Base-by-base conservation (phyloP, 2,797 vertebrate genomes). In the Sebastes cheni region DNA sequence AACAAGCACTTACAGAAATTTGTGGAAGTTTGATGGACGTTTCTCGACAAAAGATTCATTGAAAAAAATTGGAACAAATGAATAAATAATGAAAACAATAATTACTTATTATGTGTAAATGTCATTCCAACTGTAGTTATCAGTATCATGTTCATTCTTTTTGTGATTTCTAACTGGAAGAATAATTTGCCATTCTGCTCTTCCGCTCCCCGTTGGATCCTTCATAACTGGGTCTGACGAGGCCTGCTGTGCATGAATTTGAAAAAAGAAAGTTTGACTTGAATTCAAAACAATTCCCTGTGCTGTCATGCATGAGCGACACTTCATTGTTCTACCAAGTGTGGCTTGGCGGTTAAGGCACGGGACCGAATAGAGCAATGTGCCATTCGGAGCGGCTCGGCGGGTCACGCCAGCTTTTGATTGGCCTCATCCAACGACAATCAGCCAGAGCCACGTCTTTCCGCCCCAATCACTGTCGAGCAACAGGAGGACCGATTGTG, bases 401-500 rank as follows among this genome's bases (percentile, higher is more conserved):
- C 0, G 20, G 77, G 61, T 82, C 76, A 55, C 14, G 76, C 79
- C 80, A 79, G 72, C 75, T 75, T 85, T 72, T 87, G 85, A 92
- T 84, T 91, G 92, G 88, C 83, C 83, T 85, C 72, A 46, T 86
- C 91, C 86, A 75, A 80, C 27, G 83, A 81, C 88, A 71, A 83
- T 92, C 86, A 83, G 79, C 86, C 69, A 61, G 70, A 77, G 64
- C 59, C 82, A 34, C 76, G 62, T 84, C 81, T 72, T 82, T 72
- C 72, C 23, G 56, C 65, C 85, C 86, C 73, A 81, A 86, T 86
- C 90, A 82, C 78, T 65, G 80, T 80, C 81, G 72, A 86, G 89
- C 87, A 91, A 91, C 90, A 83, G 82, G 89, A 89, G 59, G 79
- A 88, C 68, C 66, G 27, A 87, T 77, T 87, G 86, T 86, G 67